Evolutionary conservation across 2,113 vertebrate genomes (phyloP).

Genomic region (Tursiops truncatus): DNA sequence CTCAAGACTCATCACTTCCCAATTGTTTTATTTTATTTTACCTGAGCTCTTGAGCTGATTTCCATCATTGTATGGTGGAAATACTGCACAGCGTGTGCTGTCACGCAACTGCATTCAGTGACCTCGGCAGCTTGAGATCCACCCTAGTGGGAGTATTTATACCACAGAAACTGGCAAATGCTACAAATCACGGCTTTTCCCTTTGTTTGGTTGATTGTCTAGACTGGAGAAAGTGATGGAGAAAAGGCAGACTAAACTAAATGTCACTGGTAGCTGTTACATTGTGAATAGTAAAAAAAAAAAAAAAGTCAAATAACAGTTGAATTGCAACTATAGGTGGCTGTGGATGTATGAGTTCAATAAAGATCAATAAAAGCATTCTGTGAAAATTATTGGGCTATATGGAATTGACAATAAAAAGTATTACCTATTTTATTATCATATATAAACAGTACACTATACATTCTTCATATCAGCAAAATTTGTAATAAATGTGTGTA

Average conservation of each 20-base stretch:
- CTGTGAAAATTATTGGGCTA: not conserved
- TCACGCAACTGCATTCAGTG: fast-evolving
- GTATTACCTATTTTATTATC: not conserved
- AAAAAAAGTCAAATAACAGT: not conserved
- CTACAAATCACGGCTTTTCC: not conserved
- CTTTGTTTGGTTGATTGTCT: not conserved
- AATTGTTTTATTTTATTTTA: not conserved
- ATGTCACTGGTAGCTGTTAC: too few relatives aligned
- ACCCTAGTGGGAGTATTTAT: not conserved
- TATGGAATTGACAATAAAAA: not conserved
- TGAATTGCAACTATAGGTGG: not conserved
- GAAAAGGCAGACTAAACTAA: not conserved
- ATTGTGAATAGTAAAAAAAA: not conserved
- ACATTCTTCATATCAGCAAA: not conserved
- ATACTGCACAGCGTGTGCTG: too few relatives aligned
- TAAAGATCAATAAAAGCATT: not conserved
- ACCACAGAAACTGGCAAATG: not conserved
- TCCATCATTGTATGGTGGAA: fast-evolving
- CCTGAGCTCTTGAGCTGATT: not conserved
- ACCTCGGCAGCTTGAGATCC: not conserved
- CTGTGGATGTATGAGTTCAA: not conserved
- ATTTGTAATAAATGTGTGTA: not conserved
- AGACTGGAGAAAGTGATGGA: not conserved
- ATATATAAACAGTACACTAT: not conserved
- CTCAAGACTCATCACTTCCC: not conserved